Conservation (phyloP, 2,888 invertebrate species). For the Dasypolia templi region DNA sequence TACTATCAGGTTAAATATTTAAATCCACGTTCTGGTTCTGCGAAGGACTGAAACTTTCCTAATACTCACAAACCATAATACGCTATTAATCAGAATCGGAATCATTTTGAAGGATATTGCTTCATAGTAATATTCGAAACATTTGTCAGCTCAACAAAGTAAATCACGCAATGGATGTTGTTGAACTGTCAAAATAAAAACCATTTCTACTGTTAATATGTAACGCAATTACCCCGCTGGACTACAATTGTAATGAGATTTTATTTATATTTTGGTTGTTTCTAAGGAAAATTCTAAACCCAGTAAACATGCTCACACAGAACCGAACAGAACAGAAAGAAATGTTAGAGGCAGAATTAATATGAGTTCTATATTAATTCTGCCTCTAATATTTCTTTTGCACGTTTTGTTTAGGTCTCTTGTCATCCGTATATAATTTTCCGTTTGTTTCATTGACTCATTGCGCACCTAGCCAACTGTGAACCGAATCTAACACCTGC, state of each 20-base stretch:
- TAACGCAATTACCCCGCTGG: no score
- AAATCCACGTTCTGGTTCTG: neutral
- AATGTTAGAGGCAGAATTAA: neutral
- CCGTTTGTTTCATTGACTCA: slow-evolving; percentile 5
- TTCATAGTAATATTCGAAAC: no score
- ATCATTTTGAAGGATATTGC: no score
- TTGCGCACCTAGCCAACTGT: slow-evolving; percentile 12
- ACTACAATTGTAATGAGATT: neutral
- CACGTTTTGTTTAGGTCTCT: neutral
- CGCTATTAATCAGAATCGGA: no score
- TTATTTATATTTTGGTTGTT: neutral
- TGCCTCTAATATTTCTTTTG: neutral
- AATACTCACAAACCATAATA: no score
- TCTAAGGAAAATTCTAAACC: neutral
- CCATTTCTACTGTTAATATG: no score
- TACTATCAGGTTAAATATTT: neutral
- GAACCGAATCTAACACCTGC: slow-evolving; percentile 41
- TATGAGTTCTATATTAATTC: no score
- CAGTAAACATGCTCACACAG: neutral
- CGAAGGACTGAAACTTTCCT: no score
- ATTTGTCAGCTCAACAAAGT: no score
- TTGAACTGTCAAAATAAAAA: no score
- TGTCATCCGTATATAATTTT: neutral
- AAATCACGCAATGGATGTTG: no score
- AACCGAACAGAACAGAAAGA: no score